Evolutionary conservation across 1,140 invertebrate species (phyloP).

Genomic region (Macrosteles quadrilineatus): DNA sequence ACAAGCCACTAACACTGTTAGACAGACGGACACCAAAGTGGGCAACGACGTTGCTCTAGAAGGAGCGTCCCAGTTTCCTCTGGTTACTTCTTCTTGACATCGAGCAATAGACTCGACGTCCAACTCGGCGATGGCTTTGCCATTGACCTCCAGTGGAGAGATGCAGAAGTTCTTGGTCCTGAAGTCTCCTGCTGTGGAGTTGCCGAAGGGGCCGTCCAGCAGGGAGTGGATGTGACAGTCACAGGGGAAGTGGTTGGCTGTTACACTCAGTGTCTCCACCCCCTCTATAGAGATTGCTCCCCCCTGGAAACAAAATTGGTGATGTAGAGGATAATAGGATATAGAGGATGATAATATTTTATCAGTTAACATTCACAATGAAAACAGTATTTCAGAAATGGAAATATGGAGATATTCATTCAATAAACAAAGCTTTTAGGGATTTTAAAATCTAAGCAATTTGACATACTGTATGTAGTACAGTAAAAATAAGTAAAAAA

Average conservation of each 20-base stretch:
- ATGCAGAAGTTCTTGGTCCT: conserved; percentile 79
- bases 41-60: not conserved
- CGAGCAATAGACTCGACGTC: conserved; percentile 64
- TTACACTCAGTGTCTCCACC: conserved; percentile 66
- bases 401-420: too few relatives aligned
- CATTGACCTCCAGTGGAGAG: conserved; percentile 77
- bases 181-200: conserved; percentile 65
- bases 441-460: too few relatives aligned
- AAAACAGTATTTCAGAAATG: too few relatives aligned
- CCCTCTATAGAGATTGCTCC: conserved; percentile 62
- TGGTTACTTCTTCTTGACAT: conserved; percentile 65
- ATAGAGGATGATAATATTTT: too few relatives aligned
- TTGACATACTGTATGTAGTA: too few relatives aligned
- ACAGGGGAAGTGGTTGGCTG: conserved; percentile 79
- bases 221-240: conserved; percentile 77
- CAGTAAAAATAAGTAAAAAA: too few relatives aligned
- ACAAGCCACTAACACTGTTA: not conserved
- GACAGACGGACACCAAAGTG: not conserved
- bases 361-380: too few relatives aligned
- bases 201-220: conserved; percentile 68
- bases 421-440: too few relatives aligned
- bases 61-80: conserved; percentile 63
- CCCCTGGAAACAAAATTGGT: conserved; percentile 45
- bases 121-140: conserved; percentile 67
- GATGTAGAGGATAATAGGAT: too few relatives aligned